phyloP scores from a whole-genome alignment of 2,797 vertebrate genomes.

The Discoglossus pictus region DNA sequence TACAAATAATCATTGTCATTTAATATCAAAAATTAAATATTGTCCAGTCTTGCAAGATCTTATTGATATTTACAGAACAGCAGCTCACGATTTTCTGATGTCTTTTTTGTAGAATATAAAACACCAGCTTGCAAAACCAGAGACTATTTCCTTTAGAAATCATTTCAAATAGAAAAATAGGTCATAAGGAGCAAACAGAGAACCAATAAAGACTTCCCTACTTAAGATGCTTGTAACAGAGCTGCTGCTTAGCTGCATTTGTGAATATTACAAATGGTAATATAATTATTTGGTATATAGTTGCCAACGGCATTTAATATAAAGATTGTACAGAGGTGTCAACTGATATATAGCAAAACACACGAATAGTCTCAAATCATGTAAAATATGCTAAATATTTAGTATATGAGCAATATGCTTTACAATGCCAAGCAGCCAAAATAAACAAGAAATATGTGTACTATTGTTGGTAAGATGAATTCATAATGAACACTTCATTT shows the following conservation, averaged over 20 bases:
- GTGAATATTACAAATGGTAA: conserved; percentile 72
- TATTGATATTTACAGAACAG: not conserved
- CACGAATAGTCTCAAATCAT: conserved; percentile 68
- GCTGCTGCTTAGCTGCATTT: conserved; percentile 64
- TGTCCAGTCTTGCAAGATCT: too few species aligned
- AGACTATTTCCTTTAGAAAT: conserved; percentile 56
- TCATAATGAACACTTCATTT: conserved; percentile 55
- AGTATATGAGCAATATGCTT: conserved; percentile 71
- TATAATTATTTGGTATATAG: conserved; percentile 70
- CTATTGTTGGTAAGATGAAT: conserved; percentile 60
- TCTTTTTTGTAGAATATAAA: conserved; percentile 1
- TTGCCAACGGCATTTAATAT: conserved; percentile 75
- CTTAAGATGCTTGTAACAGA: conserved; percentile 63
- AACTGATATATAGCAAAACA: conserved; percentile 77
- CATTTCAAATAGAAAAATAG: conserved; percentile 57
- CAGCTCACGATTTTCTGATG: not conserved
- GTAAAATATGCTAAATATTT: conserved; percentile 73
- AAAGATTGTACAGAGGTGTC: conserved; percentile 79
- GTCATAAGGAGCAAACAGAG: conserved; percentile 62
- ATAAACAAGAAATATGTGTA: conserved; percentile 69
- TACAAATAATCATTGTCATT: conserved; percentile 38
- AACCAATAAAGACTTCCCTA: conserved; percentile 62
- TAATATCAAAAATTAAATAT: conserved; percentile 20
- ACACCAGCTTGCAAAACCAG: conserved; percentile 33
- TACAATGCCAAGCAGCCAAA: conserved; percentile 63